Evolutionary conservation across 2,797 vertebrate genomes (phyloP).

Genomic region (Carduelis carduelis): DNA sequence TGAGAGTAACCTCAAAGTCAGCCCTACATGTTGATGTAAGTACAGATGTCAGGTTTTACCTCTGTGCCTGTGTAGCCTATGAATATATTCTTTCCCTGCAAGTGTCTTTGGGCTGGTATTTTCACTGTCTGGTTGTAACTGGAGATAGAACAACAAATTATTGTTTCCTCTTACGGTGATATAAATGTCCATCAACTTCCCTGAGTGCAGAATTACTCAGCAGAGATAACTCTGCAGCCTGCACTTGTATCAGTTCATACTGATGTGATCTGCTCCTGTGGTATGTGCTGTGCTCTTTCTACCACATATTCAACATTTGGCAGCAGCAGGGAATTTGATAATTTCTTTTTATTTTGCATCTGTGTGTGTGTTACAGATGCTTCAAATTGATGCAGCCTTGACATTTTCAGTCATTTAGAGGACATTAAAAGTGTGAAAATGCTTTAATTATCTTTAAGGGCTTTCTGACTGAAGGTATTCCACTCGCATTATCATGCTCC

Average conservation of each 20-base stretch:
- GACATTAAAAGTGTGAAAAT: neutral
- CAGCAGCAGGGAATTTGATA: neutral
- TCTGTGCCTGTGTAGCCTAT: neutral
- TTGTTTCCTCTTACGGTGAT: neutral
- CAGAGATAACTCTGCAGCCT: neutral
- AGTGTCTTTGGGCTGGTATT: neutral
- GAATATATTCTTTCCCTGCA: neutral
- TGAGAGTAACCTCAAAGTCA: neutral
- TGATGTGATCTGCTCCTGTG: neutral
- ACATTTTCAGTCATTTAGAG: slow-evolving; percentile 39
- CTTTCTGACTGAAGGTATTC: slow-evolving; percentile 24
- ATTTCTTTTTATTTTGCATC: neutral
- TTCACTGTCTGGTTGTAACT: neutral
- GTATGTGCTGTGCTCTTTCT: neutral
- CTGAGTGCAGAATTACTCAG: neutral
- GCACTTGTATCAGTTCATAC: neutral
- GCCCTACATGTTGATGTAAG: rapidly evolving
- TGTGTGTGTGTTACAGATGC: neutral
- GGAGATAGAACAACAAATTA: neutral
- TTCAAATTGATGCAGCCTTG: slow-evolving; percentile 10
- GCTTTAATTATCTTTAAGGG: slow-evolving; percentile 48
- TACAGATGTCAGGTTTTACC: neutral
- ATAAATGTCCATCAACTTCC: neutral
- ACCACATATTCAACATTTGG: neutral
- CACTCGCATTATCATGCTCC: neutral